Conservation (phyloP, 2,888 invertebrate genomes). For the Ectropis crepuscularia region DNA sequence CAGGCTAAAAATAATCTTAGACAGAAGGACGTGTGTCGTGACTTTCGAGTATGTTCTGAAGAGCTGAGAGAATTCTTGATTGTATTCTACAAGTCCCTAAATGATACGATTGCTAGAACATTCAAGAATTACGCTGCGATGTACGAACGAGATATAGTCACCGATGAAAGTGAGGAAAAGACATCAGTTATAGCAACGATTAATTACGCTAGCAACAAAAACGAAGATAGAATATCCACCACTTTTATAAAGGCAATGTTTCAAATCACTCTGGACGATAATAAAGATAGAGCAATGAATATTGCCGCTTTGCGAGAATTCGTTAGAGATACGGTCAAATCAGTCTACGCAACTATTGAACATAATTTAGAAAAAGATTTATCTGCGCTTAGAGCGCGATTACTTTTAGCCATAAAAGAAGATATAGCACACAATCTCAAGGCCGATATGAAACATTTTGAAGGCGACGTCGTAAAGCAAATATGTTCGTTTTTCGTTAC, state of each 20-base stretch:
- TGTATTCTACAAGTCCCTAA: conserved; percentile 55
- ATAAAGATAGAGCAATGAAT: conserved; percentile 51
- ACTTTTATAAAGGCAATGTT: conserved; percentile 49
- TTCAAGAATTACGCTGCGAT: conserved; percentile 66
- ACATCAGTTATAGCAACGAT: conserved; percentile 47
- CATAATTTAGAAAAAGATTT: conserved; percentile 44
- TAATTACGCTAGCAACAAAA: conserved; percentile 40
- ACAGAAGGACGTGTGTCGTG: conserved; percentile 42
- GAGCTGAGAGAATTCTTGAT: conserved; percentile 59
- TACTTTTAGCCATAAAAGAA: conserved; percentile 46
- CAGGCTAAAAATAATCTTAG: conserved; percentile 10
- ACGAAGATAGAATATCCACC: conserved; percentile 46
- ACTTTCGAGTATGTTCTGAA: conserved; percentile 60
- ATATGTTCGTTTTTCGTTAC: conserved; percentile 59
- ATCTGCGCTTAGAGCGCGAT: conserved; percentile 36
- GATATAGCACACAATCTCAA: conserved; percentile 60
- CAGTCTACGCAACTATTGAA: conserved; percentile 43
- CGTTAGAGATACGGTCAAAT: conserved; percentile 43
- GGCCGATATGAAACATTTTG: conserved; percentile 59
- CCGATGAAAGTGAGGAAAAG: conserved; percentile 49
- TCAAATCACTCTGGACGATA: conserved; percentile 50
- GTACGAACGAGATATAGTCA: conserved; percentile 60
- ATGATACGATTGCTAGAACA: conserved; percentile 57
- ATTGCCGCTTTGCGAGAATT: conserved; percentile 50
- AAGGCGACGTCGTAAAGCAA: conserved; percentile 44